Evolutionary conservation across 1,140 invertebrate species (phyloP), one percentile per base, ranked within the genome.

Genomic region (Sipha flava): DNA sequence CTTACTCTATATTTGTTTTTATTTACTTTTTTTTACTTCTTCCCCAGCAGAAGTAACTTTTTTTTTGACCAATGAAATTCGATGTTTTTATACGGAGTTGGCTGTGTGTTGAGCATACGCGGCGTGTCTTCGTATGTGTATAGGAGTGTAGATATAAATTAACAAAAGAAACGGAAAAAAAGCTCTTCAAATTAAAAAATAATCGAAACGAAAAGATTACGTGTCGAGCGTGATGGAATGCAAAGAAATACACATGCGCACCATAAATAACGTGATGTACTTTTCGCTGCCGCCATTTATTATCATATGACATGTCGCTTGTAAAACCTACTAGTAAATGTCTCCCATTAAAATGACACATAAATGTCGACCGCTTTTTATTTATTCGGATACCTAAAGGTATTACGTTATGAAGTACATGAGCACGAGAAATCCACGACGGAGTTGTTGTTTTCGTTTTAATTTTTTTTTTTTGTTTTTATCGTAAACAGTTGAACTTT

Each of bases 351-450:
- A 66, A 26, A 66, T 40, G 64, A 66, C 64, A 43, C 64, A 40
- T 66, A 66, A 66, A 66, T 66, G 64, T 66, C 64, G 37, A 43
- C 64, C 64, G 37, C 43, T 43, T 66, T 40, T 66, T 66, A 43
- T 66, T 66, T 66, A 66, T 66, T 66, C 21, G 37, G 12, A 66
- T 43, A 66, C 64, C 21, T 43, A 37, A 54, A 62, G 34, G 34
- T n/a, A n/a, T n/a, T n/a, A 7, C 59, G 26, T 40, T 40, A 37
- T 40, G 12, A 66, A 14, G 37, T 43, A 21, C 64, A 26, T 6
- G 37, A 43, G n/a, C n/a, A n/a, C n/a, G n/a, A n/a, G 37, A 16
- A 66, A 66, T 66, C 21, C 34, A 7, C 21, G 4, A 43, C 64
- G 1, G 23, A 40, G 34, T 66, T 37, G 31, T 64, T n/a, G n/a